Conservation (phyloP, 2,113 vertebrate genomes). For the Coracopsis vasa region DNA sequence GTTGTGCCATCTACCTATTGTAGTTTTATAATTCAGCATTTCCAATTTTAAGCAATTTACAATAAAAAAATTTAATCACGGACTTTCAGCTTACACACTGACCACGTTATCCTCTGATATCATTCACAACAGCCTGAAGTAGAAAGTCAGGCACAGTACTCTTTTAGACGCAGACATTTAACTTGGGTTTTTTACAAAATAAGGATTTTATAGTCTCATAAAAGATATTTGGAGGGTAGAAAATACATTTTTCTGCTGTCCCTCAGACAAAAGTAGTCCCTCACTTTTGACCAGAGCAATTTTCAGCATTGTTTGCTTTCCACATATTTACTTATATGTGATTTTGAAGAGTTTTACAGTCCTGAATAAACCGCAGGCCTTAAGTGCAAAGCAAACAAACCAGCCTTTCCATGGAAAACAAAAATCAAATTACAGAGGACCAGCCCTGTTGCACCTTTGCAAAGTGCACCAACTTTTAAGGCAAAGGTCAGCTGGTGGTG, state of each 20-base stretch:
- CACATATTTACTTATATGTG: conserved; percentile 4
- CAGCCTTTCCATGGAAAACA: conserved; percentile 38
- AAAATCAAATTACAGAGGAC: conserved; percentile 34
- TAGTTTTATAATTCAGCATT: conserved; percentile 23
- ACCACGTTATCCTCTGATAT: background rate
- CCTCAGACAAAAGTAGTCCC: background rate
- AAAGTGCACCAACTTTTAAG: conserved; percentile 9
- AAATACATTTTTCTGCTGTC: background rate
- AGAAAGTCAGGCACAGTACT: background rate
- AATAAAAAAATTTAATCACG: background rate
- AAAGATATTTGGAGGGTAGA: background rate
- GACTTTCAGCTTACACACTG: background rate
- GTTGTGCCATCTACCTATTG: background rate
- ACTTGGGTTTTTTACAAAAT: background rate
- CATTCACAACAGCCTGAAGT: background rate
- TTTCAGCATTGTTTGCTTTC: conserved; percentile 35
- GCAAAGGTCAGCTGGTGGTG: conserved; percentile 19
- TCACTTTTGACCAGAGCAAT: background rate
- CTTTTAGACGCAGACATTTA: background rate
- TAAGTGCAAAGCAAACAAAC: conserved; percentile 48
- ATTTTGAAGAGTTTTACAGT: conserved; percentile 40
- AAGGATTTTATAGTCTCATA: background rate
- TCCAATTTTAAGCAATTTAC: conserved; percentile 2
- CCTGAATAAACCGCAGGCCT: background rate
- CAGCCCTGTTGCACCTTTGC: background rate